Evolutionary conservation across 2,888 invertebrate genomes (phyloP).

Genomic region (Melinopterus prodromus): DNA sequence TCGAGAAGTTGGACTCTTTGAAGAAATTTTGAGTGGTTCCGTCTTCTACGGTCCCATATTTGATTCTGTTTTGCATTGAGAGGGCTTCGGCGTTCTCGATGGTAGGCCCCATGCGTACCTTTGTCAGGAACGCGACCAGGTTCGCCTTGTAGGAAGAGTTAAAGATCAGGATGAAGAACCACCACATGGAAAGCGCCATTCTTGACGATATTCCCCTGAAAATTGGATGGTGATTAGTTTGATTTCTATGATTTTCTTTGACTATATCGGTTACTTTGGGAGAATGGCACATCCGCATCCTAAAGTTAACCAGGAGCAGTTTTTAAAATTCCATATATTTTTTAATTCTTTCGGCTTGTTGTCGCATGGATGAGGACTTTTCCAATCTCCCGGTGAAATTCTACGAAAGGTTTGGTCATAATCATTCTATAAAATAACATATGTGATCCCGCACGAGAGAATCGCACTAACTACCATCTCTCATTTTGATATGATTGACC

Average conservation of each 20-base stretch:
- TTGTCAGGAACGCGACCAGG: constrained; percentile 91
- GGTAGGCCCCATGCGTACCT: constrained; percentile 85
- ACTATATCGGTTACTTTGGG: constrained; percentile 72
- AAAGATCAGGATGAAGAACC: constrained; percentile 93
- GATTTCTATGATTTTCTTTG: background rate
- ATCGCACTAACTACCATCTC: no score
- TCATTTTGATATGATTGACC: no score
- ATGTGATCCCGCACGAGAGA: no score
- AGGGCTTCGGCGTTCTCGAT: constrained; percentile 93
- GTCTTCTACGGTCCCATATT: constrained; percentile 88
- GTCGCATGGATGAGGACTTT: constrained; percentile 92
- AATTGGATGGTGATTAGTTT: background rate
- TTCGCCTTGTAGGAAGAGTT: constrained; percentile 95
- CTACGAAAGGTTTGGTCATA: constrained; percentile 8
- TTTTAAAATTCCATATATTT: constrained; percentile 87
- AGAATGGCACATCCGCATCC: constrained; percentile 93
- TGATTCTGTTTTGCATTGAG: constrained; percentile 91
- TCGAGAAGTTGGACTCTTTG: constrained; percentile 53
- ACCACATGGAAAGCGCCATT: constrained; percentile 89
- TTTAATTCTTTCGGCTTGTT: constrained; percentile 87
- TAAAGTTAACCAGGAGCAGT: constrained; percentile 93
- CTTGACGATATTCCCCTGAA: constrained; percentile 86
- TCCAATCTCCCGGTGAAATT: constrained; percentile 86
- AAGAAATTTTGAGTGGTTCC: constrained; percentile 95
- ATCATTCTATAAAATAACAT: background rate